Base-by-base conservation (phyloP, 2,113 vertebrate species). In the Columbina picui region DNA sequence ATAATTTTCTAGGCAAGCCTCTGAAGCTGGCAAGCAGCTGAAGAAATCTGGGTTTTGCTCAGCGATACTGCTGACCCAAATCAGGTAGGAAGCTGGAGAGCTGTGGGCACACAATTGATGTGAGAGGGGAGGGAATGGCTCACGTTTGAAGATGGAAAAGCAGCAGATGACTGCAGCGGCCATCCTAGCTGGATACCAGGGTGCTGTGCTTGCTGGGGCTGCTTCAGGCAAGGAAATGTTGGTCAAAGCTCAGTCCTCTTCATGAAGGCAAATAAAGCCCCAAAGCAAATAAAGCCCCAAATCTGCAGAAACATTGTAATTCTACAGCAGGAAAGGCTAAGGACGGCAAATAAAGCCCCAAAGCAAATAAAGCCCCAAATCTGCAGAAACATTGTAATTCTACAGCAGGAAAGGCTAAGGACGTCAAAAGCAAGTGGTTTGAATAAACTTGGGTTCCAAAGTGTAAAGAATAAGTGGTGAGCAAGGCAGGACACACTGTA, bases 41-140 rank as follows among this genome's bases (percentile, higher is more conserved):
- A 67, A 82, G 61, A 50, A 85, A 32, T 34, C 32, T 47, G 57
- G 9, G 7, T 7, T 80, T 61, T 80, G 26, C 23, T 83, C 52
- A n/a, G 39, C 0, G 0, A 1, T 32, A 7, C 19, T 79, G 70
- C 89, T 69, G 67, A 36, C 12, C 36, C 50, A 53, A 10, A 34
- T 22, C 32, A 36, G n/a, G 19, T 25, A 7, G 84, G 63, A 52
- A 47, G 39, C 55, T 65, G 18, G 14, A 80, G 61, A 38, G 53
- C 20, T 57, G 45, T 5, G 2, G 45, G 30, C 14, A 34, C 20
- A 17, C 13, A 8, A 12, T 14, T 0, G 0, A 8, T 57, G 22
- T 47, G 56, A 87, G 50, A 34, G 56, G 34, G 82, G 56, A 73
- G 19, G 34, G 25, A 50, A 43, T 10, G 29, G 47, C 34, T 70